Percentiles rank a stretch among this genome's conserved stretches.
phyloP scores from a whole-genome alignment of 37 sponge, comb jelly and placozoan species.

The Beroe forskalii region DNA sequence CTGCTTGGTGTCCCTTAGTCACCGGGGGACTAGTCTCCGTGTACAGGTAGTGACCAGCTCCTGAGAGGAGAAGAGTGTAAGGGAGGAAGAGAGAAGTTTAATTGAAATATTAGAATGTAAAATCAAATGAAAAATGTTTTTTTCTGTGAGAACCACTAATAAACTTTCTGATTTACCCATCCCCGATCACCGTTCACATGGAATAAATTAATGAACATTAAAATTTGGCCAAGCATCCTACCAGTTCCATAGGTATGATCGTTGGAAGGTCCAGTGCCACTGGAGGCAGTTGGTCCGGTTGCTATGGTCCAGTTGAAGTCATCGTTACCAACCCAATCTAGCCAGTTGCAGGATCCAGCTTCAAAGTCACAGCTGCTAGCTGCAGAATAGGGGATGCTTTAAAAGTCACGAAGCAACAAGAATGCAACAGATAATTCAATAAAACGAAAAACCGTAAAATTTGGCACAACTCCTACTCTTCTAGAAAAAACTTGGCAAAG shows the following conservation, averaged over 20 bases:
- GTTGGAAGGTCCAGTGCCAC: slow-evolving; percentile 56
- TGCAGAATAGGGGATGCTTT: neutral
- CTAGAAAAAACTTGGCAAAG: no score
- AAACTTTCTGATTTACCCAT: no score
- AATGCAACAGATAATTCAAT: neutral
- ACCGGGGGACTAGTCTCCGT: slow-evolving; percentile 55
- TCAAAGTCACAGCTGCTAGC: slow-evolving; percentile 61
- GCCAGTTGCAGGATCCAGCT: slow-evolving; percentile 58
- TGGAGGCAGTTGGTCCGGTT: slow-evolving; percentile 35
- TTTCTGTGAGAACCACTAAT: no score
- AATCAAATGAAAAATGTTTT: no score
- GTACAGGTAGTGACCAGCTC: slow-evolving; percentile 67
- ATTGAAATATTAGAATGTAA: no score
- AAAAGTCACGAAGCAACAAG: neutral
- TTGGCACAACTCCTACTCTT: no score
- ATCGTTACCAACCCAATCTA: slow-evolving; percentile 61
- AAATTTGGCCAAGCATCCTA: no score
- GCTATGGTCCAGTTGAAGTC: slow-evolving; percentile 68
- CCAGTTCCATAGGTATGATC: slow-evolving; percentile 67
- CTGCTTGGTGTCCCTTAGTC: slow-evolving; percentile 41
- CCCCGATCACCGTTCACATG: no score
- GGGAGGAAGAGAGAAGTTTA: no score
- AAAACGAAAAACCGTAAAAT: neutral
- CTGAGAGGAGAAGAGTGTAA: no score
- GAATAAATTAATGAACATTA: no score